Conservation (phyloP, 2,113 vertebrate species). For the human region GRCh38 chr1:230021001-230021500, state of each 20-base stretch:
- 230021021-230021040: background rate
- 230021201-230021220: background rate
- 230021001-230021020: background rate
- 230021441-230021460: background rate
- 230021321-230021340: background rate
- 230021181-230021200: background rate
- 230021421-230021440: background rate
- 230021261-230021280: background rate
- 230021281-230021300: background rate
- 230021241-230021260: background rate
- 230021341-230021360: background rate
- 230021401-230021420: background rate
- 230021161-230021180: background rate
- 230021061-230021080: background rate
- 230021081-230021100: background rate
- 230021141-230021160: background rate
- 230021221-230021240: background rate
- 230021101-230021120: background rate
- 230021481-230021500: background rate
- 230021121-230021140: background rate
- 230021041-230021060: background rate
- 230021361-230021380: background rate
- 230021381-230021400: background rate
- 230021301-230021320: background rate
- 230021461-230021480: background rate